Conservation (phyloP, 2,113 vertebrate species). For the Hippocampus zosterae region DNA sequence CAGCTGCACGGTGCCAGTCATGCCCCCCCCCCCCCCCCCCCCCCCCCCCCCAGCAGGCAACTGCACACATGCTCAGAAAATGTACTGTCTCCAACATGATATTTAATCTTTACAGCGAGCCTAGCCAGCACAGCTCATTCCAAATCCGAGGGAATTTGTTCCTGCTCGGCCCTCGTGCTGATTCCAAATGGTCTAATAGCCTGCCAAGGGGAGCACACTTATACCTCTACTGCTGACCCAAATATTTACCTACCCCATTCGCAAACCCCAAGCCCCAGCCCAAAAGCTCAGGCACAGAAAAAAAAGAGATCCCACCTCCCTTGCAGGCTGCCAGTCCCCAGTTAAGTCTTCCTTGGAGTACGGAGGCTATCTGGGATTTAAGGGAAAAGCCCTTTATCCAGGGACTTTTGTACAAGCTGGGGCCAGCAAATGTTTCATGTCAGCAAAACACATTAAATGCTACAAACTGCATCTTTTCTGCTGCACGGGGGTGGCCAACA, state of each 20-base stretch:
- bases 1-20: slow-evolving; percentile 60
- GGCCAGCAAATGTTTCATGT: slow-evolving; percentile 56
- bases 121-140: slow-evolving; percentile 12
- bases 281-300: slow-evolving; percentile 35
- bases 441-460: slow-evolving; percentile 60
- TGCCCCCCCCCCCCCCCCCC: slow-evolving; percentile 1
- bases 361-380: slow-evolving; percentile 65
- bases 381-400: slow-evolving; percentile 68
- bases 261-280: slow-evolving; percentile 22
- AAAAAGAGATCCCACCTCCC: slow-evolving; percentile 42
- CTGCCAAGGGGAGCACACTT: slow-evolving; percentile 26
- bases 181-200: slow-evolving; percentile 15
- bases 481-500: slow-evolving; percentile 20
- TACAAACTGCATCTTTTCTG: slow-evolving; percentile 52
- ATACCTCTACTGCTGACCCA: slow-evolving; percentile 31
- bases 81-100: slow-evolving; percentile 18
- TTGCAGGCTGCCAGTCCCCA: slow-evolving; percentile 47
- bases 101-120: slow-evolving; percentile 14
- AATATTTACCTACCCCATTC: slow-evolving; percentile 50
- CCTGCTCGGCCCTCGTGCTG: not conserved
- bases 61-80: slow-evolving; percentile 34
- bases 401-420: slow-evolving; percentile 60
- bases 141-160: slow-evolving; percentile 7
- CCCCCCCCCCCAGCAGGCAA: slow-evolving; percentile 27
- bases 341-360: slow-evolving; percentile 60